Evolutionary conservation across 2,113 vertebrate species (phyloP).

Genomic region (Xyrauchen texanus): DNA sequence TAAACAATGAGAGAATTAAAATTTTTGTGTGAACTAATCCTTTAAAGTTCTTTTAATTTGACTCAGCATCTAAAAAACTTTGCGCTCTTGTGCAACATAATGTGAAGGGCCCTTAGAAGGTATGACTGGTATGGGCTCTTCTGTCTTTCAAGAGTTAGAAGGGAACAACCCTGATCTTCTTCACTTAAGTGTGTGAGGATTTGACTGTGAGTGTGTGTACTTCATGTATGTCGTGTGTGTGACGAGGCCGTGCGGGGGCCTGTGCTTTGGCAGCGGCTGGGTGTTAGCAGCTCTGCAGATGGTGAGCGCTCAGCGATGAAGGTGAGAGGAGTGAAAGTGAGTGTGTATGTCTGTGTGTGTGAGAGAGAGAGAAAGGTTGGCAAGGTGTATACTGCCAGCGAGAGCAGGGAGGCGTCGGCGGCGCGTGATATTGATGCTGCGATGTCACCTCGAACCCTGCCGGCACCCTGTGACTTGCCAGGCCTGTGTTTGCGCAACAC

Average conservation of each 20-base stretch:
- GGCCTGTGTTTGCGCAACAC: constrained; percentile 63
- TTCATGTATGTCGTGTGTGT: constrained; percentile 57
- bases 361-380: constrained; percentile 42
- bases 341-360: constrained; percentile 20
- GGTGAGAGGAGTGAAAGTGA: constrained; percentile 59
- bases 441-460: constrained; percentile 61
- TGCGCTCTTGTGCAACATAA: no score
- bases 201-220: constrained; percentile 48
- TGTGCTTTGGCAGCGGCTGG: constrained; percentile 50
- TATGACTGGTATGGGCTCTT: no score
- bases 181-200: constrained; percentile 50
- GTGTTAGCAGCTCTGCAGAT: constrained; percentile 66
- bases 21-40: no score
- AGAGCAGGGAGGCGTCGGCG: constrained; percentile 59
- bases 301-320: constrained; percentile 64
- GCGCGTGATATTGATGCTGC: constrained; percentile 60
- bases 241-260: constrained; percentile 52
- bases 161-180: background rate
- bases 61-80: no score
- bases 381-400: constrained; percentile 42
- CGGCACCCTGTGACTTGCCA: constrained; percentile 64
- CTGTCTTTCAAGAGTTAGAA: background rate
- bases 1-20: no score
- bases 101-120: no score
- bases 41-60: no score